Evolutionary conservation across 2,113 vertebrate genomes (phyloP).

Genomic region (Amia ocellicauda): DNA sequence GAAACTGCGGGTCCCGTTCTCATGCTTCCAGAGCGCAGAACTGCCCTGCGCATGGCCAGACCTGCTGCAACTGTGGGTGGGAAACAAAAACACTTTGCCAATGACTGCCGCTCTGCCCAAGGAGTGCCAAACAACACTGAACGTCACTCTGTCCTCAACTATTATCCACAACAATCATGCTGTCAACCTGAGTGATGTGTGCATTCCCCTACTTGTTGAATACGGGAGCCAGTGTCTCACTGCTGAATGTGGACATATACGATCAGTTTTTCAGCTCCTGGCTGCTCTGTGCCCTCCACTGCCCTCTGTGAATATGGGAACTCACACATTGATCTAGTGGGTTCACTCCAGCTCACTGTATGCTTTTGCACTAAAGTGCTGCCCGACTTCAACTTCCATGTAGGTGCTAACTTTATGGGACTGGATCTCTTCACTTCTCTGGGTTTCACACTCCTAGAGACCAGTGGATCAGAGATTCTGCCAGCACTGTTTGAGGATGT

Average conservation of each 20-base stretch:
- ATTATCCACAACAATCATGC: constrained; percentile 8
- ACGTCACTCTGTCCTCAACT: background rate
- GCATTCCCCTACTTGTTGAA: constrained; percentile 22
- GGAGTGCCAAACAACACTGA: background rate
- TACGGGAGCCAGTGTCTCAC: constrained; percentile 8
- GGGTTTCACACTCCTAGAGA: background rate
- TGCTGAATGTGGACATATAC: constrained; percentile 15
- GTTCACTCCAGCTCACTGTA: background rate
- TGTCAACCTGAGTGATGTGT: constrained; percentile 3
- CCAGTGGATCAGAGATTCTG: background rate
- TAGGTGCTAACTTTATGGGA: background rate
- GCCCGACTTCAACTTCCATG: background rate
- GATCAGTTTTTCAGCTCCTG: background rate
- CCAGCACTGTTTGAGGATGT: background rate
- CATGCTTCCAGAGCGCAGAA: too few species aligned
- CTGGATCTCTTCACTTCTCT: background rate
- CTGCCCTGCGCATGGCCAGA: too few species aligned
- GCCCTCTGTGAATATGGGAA: constrained; percentile 5
- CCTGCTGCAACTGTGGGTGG: too few species aligned
- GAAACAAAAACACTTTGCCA: constrained; percentile 15
- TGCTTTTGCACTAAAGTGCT: background rate
- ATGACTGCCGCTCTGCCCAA: too few species aligned
- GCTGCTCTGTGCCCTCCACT: background rate
- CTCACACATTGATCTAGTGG: constrained; percentile 2
- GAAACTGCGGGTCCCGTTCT: too few species aligned